These are phyloP conservation scores for Amiota mariae DNA, from an alignment of 2,888 invertebrate species.

Conservation along the genomic window DNA sequence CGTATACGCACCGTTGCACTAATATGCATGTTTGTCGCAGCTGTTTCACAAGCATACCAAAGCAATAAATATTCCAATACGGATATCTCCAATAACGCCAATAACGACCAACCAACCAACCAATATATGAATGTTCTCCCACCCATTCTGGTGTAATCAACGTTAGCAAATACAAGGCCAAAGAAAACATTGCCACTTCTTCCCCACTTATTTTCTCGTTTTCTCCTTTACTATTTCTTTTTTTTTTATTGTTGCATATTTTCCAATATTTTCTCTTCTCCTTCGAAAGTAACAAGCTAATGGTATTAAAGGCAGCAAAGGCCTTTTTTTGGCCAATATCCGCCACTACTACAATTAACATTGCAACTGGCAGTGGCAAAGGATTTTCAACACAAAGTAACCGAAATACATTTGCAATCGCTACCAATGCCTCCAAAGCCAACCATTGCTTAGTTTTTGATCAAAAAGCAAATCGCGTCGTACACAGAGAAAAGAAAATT, in stretches of 20 bases:
- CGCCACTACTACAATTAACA: background rate
- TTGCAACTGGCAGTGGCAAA: slow-evolving; percentile 21
- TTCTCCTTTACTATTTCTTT: background rate
- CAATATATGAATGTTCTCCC: slow-evolving; percentile 45
- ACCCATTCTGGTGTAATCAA: slow-evolving; percentile 12
- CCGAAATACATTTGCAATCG: slow-evolving; percentile 60
- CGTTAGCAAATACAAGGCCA: background rate
- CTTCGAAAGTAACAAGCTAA: slow-evolving; percentile 16
- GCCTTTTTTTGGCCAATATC: slow-evolving; percentile 21
- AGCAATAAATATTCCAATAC: slow-evolving; percentile 65
- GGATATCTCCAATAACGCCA: slow-evolving; percentile 66
- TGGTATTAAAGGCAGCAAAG: background rate
- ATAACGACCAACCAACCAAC: slow-evolving; percentile 55
- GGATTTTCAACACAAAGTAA: slow-evolving; percentile 56
- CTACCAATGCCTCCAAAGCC: background rate
- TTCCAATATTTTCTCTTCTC: slow-evolving; percentile 4
- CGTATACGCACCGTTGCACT: slow-evolving; percentile 39
- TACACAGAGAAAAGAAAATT: slow-evolving; percentile 9
- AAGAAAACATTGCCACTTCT: background rate
- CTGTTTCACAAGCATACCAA: slow-evolving; percentile 64
- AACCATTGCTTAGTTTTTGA: background rate
- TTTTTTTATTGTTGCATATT: background rate
- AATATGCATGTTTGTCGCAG: slow-evolving; percentile 68
- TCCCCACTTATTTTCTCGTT: background rate
- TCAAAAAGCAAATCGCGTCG: slow-evolving; percentile 31